Conservation (phyloP, 2,888 invertebrate species). For the Allophyes oxyacanthae region DNA sequence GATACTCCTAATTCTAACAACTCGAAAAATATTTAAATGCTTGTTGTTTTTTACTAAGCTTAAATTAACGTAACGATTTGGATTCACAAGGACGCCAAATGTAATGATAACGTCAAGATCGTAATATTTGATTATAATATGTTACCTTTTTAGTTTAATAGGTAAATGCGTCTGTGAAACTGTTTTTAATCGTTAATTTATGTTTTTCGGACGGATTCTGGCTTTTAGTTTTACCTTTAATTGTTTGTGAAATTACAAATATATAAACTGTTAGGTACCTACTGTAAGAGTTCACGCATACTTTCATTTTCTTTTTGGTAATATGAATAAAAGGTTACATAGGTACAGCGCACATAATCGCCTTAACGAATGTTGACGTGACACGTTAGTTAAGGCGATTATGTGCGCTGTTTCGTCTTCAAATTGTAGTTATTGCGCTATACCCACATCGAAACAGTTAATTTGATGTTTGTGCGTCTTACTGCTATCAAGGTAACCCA, state of each 20-base stretch:
- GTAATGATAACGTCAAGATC: constrained; percentile 51
- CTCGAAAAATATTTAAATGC: not conserved
- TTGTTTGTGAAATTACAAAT: constrained; percentile 11
- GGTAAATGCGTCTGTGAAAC: constrained; percentile 31
- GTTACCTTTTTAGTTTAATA: constrained; percentile 34
- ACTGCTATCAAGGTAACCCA: constrained; percentile 23
- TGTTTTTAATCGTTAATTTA: constrained; percentile 43
- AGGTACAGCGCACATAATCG: no score
- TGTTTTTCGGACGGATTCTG: constrained; percentile 42
- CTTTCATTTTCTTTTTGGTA: no score
- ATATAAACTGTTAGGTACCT: no score
- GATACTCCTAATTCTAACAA: no score
- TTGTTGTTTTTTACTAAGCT: constrained; percentile 25
- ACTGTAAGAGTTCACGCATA: no score
- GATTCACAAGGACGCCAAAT: constrained; percentile 47
- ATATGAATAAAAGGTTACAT: no score
- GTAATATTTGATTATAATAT: constrained; percentile 39
- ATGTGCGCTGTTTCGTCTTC: not conserved
- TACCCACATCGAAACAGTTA: constrained; percentile 6
- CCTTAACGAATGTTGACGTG: no score
- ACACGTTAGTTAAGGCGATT: no score
- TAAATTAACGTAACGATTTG: constrained; percentile 35
- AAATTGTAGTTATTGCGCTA: constrained; percentile 3
- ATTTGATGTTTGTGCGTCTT: constrained; percentile 7
- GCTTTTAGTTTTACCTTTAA: constrained; percentile 48